Percentiles rank a stretch among this genome's conserved stretches.
These are phyloP conservation scores for Drosophila percnosoma DNA, from an alignment of 2,888 invertebrate genomes.

Conservation along the genomic window DNA sequence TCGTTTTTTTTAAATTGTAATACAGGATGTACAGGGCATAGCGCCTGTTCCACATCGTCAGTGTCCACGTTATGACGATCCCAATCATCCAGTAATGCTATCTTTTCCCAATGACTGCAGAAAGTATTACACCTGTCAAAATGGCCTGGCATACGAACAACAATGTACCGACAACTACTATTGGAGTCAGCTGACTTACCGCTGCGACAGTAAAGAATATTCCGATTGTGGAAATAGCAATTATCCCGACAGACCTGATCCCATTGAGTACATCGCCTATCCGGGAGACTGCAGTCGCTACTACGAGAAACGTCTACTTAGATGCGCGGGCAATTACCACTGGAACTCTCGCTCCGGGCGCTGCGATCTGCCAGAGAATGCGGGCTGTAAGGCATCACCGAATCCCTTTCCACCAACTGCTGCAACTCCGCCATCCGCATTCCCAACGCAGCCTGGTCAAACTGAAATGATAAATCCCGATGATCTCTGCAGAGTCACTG, in stretches of 20 bases:
- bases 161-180: slow-evolving; percentile 72
- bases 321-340: slow-evolving; percentile 64
- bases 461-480: slow-evolving; percentile 21
- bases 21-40: slow-evolving; percentile 13
- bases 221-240: slow-evolving; percentile 57
- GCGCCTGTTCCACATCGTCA: slow-evolving; percentile 7
- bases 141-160: slow-evolving; percentile 59
- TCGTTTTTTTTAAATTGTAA: neutral
- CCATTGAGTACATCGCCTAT: slow-evolving; percentile 55
- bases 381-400: slow-evolving; percentile 47
- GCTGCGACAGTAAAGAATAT: slow-evolving; percentile 72
- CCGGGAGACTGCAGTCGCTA: slow-evolving; percentile 75
- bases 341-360: slow-evolving; percentile 65
- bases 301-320: slow-evolving; percentile 60
- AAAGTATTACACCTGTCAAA: slow-evolving; percentile 76
- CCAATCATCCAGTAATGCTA: slow-evolving; percentile 66
- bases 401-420: slow-evolving; percentile 17
- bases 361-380: slow-evolving; percentile 70
- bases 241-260: neutral
- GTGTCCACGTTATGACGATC: slow-evolving; percentile 72
- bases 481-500: slow-evolving; percentile 29
- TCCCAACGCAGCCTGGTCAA: neutral
- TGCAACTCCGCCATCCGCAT: slow-evolving; percentile 45
- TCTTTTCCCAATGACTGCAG: slow-evolving; percentile 70
- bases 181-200: slow-evolving; percentile 72